Evolutionary conservation across 2,888 invertebrate genomes (phyloP), one percentile per base, ranked within the genome.

Genomic region (Tenthredo scrophulariae): DNA sequence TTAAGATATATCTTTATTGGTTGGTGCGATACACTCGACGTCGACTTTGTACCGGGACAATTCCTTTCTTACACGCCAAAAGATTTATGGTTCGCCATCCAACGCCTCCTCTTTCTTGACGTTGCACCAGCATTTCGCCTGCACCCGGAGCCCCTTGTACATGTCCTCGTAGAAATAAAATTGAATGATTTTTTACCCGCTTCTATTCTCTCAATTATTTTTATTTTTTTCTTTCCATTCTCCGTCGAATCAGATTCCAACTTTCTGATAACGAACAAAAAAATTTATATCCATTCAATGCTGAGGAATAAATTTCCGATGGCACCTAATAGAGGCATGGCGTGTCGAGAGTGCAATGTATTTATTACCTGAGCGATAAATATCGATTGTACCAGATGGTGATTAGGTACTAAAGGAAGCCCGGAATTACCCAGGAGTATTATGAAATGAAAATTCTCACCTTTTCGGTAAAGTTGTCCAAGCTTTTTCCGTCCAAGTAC

Each of bases 401-500:
- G 54, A 77, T 77, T 54, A 77, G 46, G 46, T 46, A 46, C 75
- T 22, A 1, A 33, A 79, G 29, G 18, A 58, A 75, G 3, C 5
- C 37, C 9, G 33, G 33, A 18, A n/a, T 58, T 1, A 9, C 26
- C 58, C 0, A 3, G 29, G 33, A 29, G 9, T 54, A 10, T 40
- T 72, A 26, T 6, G 13, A 9, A 22, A 43, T 26, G 15, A 18
- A 7, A 50, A 13, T 77, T 89, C 92, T 93, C 91, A 95, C 95
- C 93, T 93, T 93, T 90, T 95, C 94, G 1, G 94, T 94, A 87
- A 93, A 93, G 88, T 94, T 94, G 70, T 94, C 94, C 88, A 97
- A 93, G 88, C 95, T 96, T 86, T 95, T 95, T 75, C 95, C 96
- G 90, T 97, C 97, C 94, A 97, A 95, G 96, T 96, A 97, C 98